These are phyloP conservation scores for Torymus aiolomorphi DNA, from an alignment of 2,888 invertebrate species.

Conservation along the genomic window DNA sequence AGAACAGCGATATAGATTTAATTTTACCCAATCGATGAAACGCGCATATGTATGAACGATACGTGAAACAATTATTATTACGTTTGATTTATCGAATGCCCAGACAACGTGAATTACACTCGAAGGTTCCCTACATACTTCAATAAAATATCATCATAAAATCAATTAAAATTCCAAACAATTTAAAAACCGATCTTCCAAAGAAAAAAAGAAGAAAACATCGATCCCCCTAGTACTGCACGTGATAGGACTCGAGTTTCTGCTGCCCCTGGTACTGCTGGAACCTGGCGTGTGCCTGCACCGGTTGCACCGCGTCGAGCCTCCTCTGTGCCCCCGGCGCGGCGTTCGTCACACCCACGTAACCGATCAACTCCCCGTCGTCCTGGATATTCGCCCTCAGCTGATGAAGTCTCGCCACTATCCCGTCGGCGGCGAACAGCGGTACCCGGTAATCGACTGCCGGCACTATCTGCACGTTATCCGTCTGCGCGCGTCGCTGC, in stretches of 20 bases:
- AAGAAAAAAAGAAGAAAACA: background rate
- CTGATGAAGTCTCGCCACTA: conserved; percentile 20
- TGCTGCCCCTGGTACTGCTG: conserved; percentile 66
- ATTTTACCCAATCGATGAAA: too few species aligned
- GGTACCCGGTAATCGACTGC: conserved; percentile 69
- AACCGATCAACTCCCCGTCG: conserved; percentile 30
- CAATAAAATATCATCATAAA: too few species aligned
- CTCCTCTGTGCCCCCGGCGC: conserved; percentile 48
- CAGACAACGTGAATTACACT: too few species aligned
- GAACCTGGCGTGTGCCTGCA: conserved; percentile 64
- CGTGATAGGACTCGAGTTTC: conserved; percentile 64
- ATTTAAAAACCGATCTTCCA: background rate
- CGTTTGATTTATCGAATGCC: too few species aligned
- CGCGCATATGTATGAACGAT: too few species aligned
- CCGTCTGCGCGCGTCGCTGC: conserved; percentile 67
- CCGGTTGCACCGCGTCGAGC: conserved; percentile 25
- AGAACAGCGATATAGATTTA: too few species aligned
- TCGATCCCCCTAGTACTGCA: conserved; percentile 26
- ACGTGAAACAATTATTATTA: too few species aligned
- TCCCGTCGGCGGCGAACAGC: conserved; percentile 30
- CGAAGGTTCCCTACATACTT: too few species aligned
- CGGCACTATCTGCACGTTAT: conserved; percentile 68
- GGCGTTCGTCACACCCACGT: background rate
- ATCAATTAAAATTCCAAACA: too few species aligned
- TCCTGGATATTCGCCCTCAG: conserved; percentile 44